phyloP scores from a whole-genome alignment of 2,797 vertebrate genomes.

The Rousettus madagascariensis region DNA sequence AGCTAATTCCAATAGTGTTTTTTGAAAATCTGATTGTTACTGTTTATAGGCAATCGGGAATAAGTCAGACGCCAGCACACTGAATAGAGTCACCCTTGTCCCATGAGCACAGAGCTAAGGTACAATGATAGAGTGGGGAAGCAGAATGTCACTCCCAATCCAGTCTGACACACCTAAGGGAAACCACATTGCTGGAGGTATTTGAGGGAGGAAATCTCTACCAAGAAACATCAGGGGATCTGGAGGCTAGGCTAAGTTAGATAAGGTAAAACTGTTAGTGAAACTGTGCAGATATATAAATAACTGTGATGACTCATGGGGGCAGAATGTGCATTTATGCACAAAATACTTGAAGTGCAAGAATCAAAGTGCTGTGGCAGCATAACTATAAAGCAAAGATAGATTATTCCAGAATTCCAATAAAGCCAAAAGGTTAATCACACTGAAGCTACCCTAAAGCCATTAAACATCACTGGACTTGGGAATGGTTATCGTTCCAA shows the following conservation, averaged over 20 bases:
- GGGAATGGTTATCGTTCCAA: not conserved
- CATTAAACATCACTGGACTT: not conserved
- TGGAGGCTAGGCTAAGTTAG: not conserved
- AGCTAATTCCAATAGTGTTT: not conserved
- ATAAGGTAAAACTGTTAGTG: not conserved
- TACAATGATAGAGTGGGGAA: rapidly evolving
- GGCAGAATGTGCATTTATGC: not conserved
- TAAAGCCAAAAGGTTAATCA: not conserved
- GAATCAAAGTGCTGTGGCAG: not conserved
- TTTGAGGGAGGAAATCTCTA: not conserved
- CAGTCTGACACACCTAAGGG: not conserved
- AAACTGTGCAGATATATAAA: not conserved
- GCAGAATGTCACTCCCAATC: not conserved
- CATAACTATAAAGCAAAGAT: not conserved
- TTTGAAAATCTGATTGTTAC: not conserved
- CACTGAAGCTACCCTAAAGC: not conserved
- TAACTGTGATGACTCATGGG: not conserved
- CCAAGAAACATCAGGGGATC: not conserved
- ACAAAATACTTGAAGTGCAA: not conserved
- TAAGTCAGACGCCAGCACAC: not conserved
- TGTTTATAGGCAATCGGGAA: not conserved
- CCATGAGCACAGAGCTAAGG: not conserved
- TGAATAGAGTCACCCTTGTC: not conserved
- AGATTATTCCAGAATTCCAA: not conserved
- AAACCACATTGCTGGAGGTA: not conserved